Evolutionary conservation across 2,888 invertebrate genomes (phyloP).

Genomic region (Morinoia aosen): DNA sequence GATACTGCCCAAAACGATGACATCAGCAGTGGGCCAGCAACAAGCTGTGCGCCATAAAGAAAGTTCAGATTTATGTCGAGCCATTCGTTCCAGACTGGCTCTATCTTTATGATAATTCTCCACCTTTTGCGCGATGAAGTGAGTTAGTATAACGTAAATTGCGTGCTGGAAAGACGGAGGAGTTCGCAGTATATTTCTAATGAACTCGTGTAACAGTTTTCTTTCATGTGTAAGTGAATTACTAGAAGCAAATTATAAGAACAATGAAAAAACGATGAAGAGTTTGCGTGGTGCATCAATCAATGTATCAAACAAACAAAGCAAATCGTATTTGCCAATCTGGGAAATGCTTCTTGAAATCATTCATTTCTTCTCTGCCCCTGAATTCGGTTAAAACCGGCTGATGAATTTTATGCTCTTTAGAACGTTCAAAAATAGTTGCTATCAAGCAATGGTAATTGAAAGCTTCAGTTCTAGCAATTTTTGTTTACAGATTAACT

Average conservation of each 20-base stretch:
- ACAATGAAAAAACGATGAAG: background rate
- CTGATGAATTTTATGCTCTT: background rate
- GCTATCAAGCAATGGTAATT: too few species aligned
- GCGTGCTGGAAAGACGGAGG: background rate
- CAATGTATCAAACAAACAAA: background rate
- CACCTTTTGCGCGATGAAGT: background rate
- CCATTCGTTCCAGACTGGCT: too few species aligned
- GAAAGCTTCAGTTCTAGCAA: too few species aligned
- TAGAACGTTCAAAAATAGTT: too few species aligned
- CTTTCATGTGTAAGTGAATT: background rate
- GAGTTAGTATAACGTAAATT: background rate
- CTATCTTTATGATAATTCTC: too few species aligned
- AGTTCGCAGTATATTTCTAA: background rate
- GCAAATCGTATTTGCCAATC: background rate
- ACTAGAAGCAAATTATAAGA: background rate
- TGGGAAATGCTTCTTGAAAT: background rate
- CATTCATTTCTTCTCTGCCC: background rate
- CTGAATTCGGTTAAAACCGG: background rate
- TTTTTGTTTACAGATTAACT: too few species aligned
- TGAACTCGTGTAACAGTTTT: background rate
- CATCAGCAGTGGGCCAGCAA: slow-evolving; percentile 21
- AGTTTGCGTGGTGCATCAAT: background rate
- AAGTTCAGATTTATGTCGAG: slow-evolving; percentile 30
- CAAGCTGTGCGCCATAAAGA: slow-evolving; percentile 19
- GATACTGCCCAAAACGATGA: slow-evolving; percentile 35